Base-by-base conservation (phyloP, 2,113 vertebrate species). In the Syrrhaptes paradoxus region DNA sequence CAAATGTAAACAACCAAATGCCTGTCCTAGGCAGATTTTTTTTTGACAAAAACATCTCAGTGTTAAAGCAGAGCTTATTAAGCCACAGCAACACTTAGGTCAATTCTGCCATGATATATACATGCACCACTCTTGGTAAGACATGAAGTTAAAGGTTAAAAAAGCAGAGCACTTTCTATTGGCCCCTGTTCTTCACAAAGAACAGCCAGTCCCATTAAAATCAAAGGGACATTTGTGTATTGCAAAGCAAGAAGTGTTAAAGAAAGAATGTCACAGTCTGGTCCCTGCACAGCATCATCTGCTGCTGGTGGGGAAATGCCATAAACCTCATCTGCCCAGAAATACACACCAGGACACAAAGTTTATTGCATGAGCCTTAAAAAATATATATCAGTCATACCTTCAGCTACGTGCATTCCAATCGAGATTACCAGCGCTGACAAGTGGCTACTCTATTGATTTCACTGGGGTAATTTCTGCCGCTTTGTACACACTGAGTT, bases 41-140 rank as follows among this genome's bases (percentile, higher is more conserved):
- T 61, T 51, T 75, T 70, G 6, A 59, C 58, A 58, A 81, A 91
- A 97, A 65, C 19, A 48, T 21, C 58, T 93, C 58, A 31, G 55
- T 76, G 54, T 55, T 92, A 81, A 95, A 87, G 36, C 31, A 80
- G 28, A 90, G 48, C 34, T 89, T 68, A 86, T 83, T 91, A 92
- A 87, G 36, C 80, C 49, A 49, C 13, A 16, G 38, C 55, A 85
- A 34, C 17, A 59, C 38, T 61, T 59, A 49, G 93, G 63, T 59
- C 59, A 85, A 63, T 55, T 72, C 49, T 80, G 54, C 52, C 63
- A 61, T 48, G 61, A n/a, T 82, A 81, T 91, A 52, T 82, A 41
- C 25, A 78, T 14, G 10, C 36, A 61, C 45, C 38, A 52, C 28
- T 15, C 62, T 18, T 71, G 45, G 49, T 43, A 71, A 54, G 57